phyloP scores from a whole-genome alignment of 2,797 vertebrate species.

The Diplodus puntazzo region DNA sequence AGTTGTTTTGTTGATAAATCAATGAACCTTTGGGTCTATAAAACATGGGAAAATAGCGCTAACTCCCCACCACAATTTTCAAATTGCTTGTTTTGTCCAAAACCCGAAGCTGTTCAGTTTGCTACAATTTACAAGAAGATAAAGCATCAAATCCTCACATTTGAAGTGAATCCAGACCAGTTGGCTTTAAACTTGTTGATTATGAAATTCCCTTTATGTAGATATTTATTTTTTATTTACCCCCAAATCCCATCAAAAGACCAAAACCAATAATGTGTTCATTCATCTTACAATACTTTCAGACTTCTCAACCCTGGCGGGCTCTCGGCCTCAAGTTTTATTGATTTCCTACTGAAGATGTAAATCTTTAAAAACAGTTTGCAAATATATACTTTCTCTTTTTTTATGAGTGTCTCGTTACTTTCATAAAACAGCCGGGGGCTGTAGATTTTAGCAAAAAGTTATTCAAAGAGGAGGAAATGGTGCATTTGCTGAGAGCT shows the following conservation, averaged over 20 bases:
- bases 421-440: not conserved
- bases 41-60: not conserved
- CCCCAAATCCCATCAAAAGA: not conserved
- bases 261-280: not conserved
- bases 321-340: not conserved
- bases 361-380: not conserved
- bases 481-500: not conserved
- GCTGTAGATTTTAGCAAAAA: not conserved
- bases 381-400: not conserved
- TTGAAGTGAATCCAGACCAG: not conserved
- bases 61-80: not conserved
- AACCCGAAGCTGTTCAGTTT: not conserved
- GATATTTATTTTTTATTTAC: too few relatives aligned
- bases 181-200: too few relatives aligned
- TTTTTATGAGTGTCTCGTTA: not conserved
- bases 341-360: not conserved
- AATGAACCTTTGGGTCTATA: not conserved
- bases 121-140: not conserved
- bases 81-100: slow-evolving; percentile 1
- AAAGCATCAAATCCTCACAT: not conserved
- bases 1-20: not conserved
- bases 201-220: too few relatives aligned
- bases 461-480: not conserved
- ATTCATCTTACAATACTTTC: not conserved
- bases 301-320: not conserved